A percentile compares a stretch with the other conserved stretches of the same genome.
Evolutionary conservation across 2,113 vertebrate genomes (phyloP).

Genomic region (Procavia capensis): DNA sequence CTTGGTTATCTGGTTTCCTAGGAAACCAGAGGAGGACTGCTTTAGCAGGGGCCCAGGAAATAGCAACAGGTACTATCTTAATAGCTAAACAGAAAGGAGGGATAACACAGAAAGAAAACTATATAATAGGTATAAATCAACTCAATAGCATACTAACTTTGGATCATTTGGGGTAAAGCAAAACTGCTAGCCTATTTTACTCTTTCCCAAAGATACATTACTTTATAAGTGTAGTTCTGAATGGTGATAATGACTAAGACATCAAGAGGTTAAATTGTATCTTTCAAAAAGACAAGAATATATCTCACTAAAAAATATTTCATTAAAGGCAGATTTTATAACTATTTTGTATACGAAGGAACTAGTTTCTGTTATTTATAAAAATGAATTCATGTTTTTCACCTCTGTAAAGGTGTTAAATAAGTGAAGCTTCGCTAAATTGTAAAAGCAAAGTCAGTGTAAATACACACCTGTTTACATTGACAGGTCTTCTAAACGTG

Average conservation of each 20-base stretch:
- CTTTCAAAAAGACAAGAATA: constrained; percentile 24
- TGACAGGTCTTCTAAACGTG: constrained; percentile 50
- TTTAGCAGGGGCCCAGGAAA: constrained; percentile 3
- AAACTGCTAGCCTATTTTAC: constrained; percentile 19
- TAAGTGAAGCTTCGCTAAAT: constrained; percentile 62
- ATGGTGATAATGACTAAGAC: constrained; percentile 44
- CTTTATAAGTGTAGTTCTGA: neutral
- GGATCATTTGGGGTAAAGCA: neutral
- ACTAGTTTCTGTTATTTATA: constrained; percentile 57
- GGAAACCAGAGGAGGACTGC: constrained; percentile 23
- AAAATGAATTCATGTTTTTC: constrained; percentile 60
- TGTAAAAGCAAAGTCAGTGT: constrained; percentile 45
- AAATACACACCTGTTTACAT: constrained; percentile 59
- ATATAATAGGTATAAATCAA: constrained; percentile 21
- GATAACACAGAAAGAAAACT: neutral
- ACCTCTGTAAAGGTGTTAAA: constrained; percentile 59
- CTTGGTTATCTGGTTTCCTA: constrained; percentile 28
- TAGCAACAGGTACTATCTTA: constrained; percentile 32
- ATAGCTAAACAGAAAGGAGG: neutral
- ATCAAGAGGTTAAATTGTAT: constrained; percentile 21
- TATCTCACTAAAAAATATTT: constrained; percentile 45
- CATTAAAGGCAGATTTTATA: constrained; percentile 37
- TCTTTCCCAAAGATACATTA: constrained; percentile 9
- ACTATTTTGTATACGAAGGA: constrained; percentile 27
- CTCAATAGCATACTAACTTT: neutral